Percentiles rank a stretch among this genome's conserved stretches.
Evolutionary conservation across 2,113 vertebrate genomes (phyloP).

Genomic region (Sceloporus undulatus): DNA sequence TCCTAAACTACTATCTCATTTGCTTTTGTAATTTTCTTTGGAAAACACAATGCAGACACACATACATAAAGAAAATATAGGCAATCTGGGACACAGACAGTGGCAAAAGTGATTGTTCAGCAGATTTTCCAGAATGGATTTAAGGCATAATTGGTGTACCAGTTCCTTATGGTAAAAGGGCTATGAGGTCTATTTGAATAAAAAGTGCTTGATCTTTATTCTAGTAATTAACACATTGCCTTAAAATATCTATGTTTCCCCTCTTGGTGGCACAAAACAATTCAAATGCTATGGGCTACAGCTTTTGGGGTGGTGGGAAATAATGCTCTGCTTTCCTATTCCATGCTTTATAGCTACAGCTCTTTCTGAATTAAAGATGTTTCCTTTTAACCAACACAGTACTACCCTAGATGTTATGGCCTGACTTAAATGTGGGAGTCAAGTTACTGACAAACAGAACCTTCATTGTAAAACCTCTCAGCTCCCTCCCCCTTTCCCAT

Average conservation of each 20-base stretch:
- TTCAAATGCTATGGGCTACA: conserved; percentile 31
- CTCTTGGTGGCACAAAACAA: neutral
- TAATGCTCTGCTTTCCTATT: neutral
- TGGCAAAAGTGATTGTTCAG: neutral
- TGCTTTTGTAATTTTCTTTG: neutral
- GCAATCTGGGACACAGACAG: neutral
- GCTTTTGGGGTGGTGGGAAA: conserved; percentile 29
- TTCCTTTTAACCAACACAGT: conserved; percentile 44
- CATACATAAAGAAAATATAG: neutral
- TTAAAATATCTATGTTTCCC: neutral
- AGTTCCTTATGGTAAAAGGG: neutral
- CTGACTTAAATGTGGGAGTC: conserved; percentile 55
- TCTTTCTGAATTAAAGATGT: conserved; percentile 22
- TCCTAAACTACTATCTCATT: neutral
- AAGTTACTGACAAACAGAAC: conserved; percentile 69
- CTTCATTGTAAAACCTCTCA: conserved; percentile 35
- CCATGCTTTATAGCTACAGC: neutral
- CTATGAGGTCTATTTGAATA: conserved; percentile 6
- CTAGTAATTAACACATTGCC: conserved; percentile 31
- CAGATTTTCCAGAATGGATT: neutral
- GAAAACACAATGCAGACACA: neutral
- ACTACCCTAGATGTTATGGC: conserved; percentile 55
- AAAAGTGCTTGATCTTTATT: conserved; percentile 19
- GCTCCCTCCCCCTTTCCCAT: conserved; percentile 55
- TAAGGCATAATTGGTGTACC: neutral